phyloP scores from a whole-genome alignment of 2,888 invertebrate species.

The Acrocera orbiculus region DNA sequence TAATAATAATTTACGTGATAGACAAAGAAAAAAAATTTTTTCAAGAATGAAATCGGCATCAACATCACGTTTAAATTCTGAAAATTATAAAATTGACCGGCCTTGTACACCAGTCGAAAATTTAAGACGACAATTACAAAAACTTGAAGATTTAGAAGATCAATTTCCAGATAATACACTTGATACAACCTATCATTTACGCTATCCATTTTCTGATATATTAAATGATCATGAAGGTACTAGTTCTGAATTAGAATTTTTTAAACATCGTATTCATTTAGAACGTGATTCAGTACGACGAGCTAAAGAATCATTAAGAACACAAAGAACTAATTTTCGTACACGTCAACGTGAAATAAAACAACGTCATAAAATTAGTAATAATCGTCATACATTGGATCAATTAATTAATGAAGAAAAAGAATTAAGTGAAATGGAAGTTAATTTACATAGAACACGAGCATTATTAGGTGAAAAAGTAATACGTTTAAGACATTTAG shows the following conservation, averaged over 20 bases:
- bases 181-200: constrained; percentile 58
- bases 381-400: constrained; percentile 23
- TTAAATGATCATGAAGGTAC: constrained; percentile 28
- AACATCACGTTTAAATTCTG: constrained; percentile 46
- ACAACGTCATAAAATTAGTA: constrained; percentile 27
- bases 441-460: constrained; percentile 62
- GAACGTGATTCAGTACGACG: constrained; percentile 68
- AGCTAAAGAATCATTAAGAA: constrained; percentile 56
- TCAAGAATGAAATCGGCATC: constrained; percentile 53
- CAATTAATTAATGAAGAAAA: constrained; percentile 50
- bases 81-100: constrained; percentile 26
- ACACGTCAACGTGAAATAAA: constrained; percentile 42
- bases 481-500: constrained; percentile 59
- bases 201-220: constrained; percentile 65
- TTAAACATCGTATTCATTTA: constrained; percentile 61
- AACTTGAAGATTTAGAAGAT: constrained; percentile 66
- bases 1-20: constrained; percentile 33
- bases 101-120: constrained; percentile 62
- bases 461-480: constrained; percentile 68
- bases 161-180: constrained; percentile 53
- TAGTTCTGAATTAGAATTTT: constrained; percentile 61
- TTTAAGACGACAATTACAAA: constrained; percentile 59
- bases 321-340: constrained; percentile 48
- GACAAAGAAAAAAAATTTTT: constrained; percentile 46
- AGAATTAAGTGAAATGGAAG: constrained; percentile 67